Evolutionary conservation across 1,140 invertebrate species (phyloP).

Genomic region (Pissodes strobi): DNA sequence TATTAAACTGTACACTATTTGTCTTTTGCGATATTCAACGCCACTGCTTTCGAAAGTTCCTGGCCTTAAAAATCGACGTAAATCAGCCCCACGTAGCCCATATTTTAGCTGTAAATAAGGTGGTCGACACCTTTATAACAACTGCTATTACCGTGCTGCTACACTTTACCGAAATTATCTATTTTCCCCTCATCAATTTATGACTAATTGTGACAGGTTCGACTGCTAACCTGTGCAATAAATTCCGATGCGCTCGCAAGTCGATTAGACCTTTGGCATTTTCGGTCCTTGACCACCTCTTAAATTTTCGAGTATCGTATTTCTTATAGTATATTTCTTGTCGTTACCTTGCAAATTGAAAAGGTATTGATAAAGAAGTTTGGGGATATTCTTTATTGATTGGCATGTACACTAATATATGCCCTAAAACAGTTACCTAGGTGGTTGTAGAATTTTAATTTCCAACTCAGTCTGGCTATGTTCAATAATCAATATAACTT

Average conservation of each 20-base stretch:
- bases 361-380: no score
- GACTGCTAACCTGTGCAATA: constrained; percentile 25
- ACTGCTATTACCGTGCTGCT: constrained; percentile 33
- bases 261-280: neutral
- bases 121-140: constrained; percentile 35
- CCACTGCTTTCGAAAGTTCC: constrained; percentile 12
- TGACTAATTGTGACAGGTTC: constrained; percentile 35
- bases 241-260: constrained; percentile 12
- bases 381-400: no score
- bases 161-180: constrained; percentile 36
- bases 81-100: constrained; percentile 23
- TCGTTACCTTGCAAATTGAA: no score
- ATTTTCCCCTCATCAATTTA: constrained; percentile 28
- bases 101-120: constrained; percentile 30
- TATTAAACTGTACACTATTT: no score
- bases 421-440: no score
- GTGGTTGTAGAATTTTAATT: no score
- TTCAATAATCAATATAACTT: no score
- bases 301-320: no score
- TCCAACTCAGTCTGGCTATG: no score
- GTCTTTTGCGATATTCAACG: no score
- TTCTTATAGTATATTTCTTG: no score
- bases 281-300: constrained; percentile 14
- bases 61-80: constrained; percentile 19
- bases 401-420: no score